Conservation (phyloP, 2,888 invertebrate genomes). For the Ophioninae sp. region DNA sequence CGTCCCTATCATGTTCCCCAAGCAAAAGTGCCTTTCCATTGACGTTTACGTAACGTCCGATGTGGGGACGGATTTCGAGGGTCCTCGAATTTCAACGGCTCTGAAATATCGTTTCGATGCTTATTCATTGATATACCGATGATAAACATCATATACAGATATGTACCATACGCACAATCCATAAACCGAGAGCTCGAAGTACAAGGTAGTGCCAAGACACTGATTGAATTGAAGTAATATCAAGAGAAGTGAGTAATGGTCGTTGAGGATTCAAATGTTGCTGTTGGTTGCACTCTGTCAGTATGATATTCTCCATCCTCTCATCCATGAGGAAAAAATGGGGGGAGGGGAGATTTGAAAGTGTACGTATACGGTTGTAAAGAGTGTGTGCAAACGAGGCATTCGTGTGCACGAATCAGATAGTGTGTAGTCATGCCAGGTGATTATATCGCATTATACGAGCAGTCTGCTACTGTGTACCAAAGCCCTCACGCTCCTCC, state of each 20-base stretch:
- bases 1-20: not conserved
- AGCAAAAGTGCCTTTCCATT: not conserved
- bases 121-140: not conserved
- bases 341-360: slow-evolving; percentile 16
- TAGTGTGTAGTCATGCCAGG: slow-evolving; percentile 81
- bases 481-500: slow-evolving; percentile 75
- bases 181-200: slow-evolving; percentile 48
- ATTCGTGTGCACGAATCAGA: slow-evolving; percentile 75
- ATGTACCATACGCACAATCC: slow-evolving; percentile 9
- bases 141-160: slow-evolving; percentile 7
- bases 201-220: slow-evolving; percentile 78
- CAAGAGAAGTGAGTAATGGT: slow-evolving; percentile 81
- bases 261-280: slow-evolving; percentile 79
- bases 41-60: not conserved
- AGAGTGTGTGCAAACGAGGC: slow-evolving; percentile 68
- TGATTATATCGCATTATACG: slow-evolving; percentile 81
- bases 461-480: slow-evolving; percentile 81
- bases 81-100: not conserved
- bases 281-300: slow-evolving; percentile 67
- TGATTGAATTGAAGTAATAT: slow-evolving; percentile 81
- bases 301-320: slow-evolving; percentile 52
- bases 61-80: not conserved
- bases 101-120: not conserved
- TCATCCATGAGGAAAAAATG: slow-evolving; percentile 32
- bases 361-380: slow-evolving; percentile 23